These are phyloP conservation scores for Oscheius sp. DNA, from an alignment of 2,888 invertebrate genomes.

Conservation along the genomic window DNA sequence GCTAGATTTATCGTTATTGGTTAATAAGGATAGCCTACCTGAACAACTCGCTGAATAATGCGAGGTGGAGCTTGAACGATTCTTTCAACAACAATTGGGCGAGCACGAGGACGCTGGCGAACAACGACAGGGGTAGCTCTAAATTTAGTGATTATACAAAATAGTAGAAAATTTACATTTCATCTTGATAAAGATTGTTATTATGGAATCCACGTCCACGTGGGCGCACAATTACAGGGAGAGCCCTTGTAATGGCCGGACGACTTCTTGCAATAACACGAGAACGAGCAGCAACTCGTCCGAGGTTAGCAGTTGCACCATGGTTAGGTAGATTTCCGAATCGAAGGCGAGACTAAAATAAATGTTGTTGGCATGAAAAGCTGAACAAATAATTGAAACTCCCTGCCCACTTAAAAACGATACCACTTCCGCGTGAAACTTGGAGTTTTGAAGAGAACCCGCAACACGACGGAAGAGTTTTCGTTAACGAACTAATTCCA, in stretches of 20 bases:
- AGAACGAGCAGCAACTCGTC: conserved; percentile 28
- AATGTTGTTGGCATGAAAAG: no score
- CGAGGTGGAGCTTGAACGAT: conserved; percentile 11
- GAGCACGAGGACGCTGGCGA: background rate
- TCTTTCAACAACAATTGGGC: conserved; percentile 19
- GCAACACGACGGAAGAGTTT: no score
- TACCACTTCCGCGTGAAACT: conserved; percentile 22
- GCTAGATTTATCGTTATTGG: background rate
- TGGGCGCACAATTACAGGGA: background rate
- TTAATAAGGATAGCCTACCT: background rate
- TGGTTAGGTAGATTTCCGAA: background rate
- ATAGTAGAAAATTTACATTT: background rate
- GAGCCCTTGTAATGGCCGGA: background rate
- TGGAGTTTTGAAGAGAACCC: background rate
- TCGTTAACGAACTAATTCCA: no score
- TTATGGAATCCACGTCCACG: conserved; percentile 2
- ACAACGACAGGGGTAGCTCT: conserved; percentile 15
- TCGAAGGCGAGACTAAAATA: conserved; percentile 3
- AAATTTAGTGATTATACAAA: background rate
- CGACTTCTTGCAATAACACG: conserved; percentile 25
- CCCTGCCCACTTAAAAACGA: background rate
- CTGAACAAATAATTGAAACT: background rate
- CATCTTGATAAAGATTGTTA: conserved; percentile 6
- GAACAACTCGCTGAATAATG: conserved; percentile 20
- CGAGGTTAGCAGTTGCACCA: background rate